These are phyloP conservation scores for Paramormyrops kingsleyae DNA, from an alignment of 2,113 vertebrate genomes.

Conservation along the genomic window DNA sequence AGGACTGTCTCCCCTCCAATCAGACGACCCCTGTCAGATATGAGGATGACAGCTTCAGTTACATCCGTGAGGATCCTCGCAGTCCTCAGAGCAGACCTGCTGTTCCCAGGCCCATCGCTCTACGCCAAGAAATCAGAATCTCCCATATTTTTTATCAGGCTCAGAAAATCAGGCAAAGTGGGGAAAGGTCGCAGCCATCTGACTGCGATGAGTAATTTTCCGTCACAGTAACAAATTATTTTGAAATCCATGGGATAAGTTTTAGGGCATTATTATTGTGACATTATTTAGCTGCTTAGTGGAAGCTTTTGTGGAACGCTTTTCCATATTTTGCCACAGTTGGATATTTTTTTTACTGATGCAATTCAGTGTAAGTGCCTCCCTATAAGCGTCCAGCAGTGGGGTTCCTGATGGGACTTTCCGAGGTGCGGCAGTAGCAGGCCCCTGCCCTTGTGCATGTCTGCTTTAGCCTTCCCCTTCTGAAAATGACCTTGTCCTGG, in stretches of 20 bases:
- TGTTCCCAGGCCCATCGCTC: background rate
- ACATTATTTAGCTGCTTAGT: background rate
- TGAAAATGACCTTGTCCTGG: background rate
- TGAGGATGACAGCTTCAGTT: background rate
- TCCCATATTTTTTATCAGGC: background rate
- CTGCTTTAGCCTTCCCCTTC: background rate
- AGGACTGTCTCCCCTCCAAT: background rate
- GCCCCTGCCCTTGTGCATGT: background rate
- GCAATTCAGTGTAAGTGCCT: background rate
- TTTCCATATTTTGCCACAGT: slow-evolving; percentile 8
- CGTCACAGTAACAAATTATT: background rate
- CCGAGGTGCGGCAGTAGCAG: background rate
- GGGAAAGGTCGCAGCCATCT: background rate
- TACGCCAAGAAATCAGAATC: background rate
- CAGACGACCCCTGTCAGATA: background rate
- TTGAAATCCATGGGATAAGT: background rate
- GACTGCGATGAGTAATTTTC: background rate
- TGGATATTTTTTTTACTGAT: slow-evolving; percentile 9
- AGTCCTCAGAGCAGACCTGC: background rate
- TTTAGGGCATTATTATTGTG: background rate
- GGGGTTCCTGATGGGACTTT: background rate
- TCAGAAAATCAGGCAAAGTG: background rate
- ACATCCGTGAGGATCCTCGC: background rate
- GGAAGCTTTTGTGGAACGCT: background rate
- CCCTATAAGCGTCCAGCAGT: background rate